These are phyloP conservation scores for Spisula subtruncata DNA, from an alignment of 2,888 invertebrate genomes.

Conservation along the genomic window DNA sequence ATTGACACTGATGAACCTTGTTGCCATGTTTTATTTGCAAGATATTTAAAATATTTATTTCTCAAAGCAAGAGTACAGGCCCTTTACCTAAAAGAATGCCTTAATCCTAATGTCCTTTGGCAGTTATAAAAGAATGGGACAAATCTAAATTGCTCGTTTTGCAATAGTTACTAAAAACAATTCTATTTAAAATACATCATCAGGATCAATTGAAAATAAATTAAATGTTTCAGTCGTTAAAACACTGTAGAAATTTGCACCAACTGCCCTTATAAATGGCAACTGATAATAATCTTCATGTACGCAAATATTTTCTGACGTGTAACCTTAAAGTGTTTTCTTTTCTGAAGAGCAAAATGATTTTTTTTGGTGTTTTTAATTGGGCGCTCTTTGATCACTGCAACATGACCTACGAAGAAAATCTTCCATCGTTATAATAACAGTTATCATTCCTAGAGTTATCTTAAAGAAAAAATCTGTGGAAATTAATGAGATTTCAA, in stretches of 20 bases:
- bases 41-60: not conserved
- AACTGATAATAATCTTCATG: conserved; percentile 37
- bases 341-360: conserved; percentile 21
- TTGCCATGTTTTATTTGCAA: not conserved
- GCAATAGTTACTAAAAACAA: conserved; percentile 4
- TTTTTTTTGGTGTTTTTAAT: conserved; percentile 47
- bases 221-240: conserved; percentile 22
- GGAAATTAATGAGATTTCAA: conserved; percentile 58
- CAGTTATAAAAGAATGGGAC: not conserved
- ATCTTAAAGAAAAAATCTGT: conserved; percentile 61
- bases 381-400: conserved; percentile 52
- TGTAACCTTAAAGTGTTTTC: conserved; percentile 29
- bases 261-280: conserved; percentile 9
- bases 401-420: conserved; percentile 30
- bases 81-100: not conserved
- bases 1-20: not conserved
- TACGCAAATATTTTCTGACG: conserved; percentile 10
- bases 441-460: conserved; percentile 46
- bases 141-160: not conserved
- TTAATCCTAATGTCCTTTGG: not conserved
- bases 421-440: conserved; percentile 34
- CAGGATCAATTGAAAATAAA: conserved; percentile 45
- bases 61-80: not conserved
- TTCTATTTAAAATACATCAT: conserved; percentile 11
- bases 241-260: conserved; percentile 28